Evolutionary conservation across 2,888 invertebrate genomes (phyloP).

Genomic region (Drosophila melanosoma): DNA sequence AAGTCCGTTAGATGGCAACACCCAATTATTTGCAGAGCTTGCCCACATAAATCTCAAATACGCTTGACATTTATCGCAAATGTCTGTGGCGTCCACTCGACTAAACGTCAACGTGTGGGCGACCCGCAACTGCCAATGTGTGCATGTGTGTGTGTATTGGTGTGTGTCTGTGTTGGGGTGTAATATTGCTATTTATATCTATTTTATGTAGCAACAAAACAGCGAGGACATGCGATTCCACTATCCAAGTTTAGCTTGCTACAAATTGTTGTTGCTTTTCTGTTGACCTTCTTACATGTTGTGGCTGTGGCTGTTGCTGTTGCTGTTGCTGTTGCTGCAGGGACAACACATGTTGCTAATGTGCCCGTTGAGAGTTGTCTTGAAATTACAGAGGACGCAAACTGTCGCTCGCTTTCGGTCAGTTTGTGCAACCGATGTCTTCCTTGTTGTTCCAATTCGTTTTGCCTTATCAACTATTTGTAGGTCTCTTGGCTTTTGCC

Average conservation of each 20-base stretch:
- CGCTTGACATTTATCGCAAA: constrained; percentile 72
- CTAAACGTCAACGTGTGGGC: constrained; percentile 10
- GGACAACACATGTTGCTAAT: constrained; percentile 81
- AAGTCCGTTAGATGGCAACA: constrained; percentile 57
- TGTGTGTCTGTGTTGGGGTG: background rate
- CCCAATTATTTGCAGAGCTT: constrained; percentile 57
- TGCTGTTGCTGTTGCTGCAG: constrained; percentile 38
- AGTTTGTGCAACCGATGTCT: constrained; percentile 54
- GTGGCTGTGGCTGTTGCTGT: constrained; percentile 32
- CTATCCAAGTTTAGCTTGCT: constrained; percentile 56
- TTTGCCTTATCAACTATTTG: constrained; percentile 15
- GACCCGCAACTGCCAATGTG: background rate
- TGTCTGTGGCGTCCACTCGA: constrained; percentile 53
- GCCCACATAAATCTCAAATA: constrained; percentile 67
- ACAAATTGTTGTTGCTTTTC: constrained; percentile 57
- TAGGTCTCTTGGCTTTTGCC: constrained; percentile 13
- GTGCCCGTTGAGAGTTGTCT: constrained; percentile 76
- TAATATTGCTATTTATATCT: constrained; percentile 56
- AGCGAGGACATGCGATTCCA: constrained; percentile 37
- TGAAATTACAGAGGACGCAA: constrained; percentile 77
- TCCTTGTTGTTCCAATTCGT: constrained; percentile 27
- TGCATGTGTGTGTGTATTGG: background rate
- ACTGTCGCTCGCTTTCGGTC: constrained; percentile 50
- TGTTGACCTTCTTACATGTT: constrained; percentile 1
- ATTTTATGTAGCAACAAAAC: constrained; percentile 48